Base-by-base conservation (phyloP, 2,888 invertebrate species). In the Nomada lathburiana region DNA sequence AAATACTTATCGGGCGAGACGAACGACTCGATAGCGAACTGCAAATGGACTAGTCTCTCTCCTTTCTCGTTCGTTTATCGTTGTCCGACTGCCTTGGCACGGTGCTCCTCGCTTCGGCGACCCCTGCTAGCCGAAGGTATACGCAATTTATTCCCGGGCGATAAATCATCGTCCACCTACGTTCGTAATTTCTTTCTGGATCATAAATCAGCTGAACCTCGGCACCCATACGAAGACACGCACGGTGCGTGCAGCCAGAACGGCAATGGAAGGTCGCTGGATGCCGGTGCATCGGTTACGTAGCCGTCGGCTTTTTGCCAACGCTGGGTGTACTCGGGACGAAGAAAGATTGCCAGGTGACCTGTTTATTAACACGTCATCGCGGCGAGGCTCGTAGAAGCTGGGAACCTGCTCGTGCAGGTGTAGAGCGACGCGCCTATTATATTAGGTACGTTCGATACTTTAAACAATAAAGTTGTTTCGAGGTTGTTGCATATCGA, bases 131-230 rank as follows among this genome's bases (percentile, higher is more conserved):
- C 53, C 84, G 68, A 77, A 87, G 84, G 86, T 88, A 64, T 69
- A 82, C 87, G 89, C 90, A 91, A 91, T 91, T 91, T 91, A 91
- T 90, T 87, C 87, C 85, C 76, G 68, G 73, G 75, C 83, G 86
- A 91, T 91, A 91, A 91, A 91, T 91, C 91, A 91, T 91, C 89
- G 90, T 90, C 90, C 91, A 90, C 91, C 91, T 86, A 91, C 90
- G 85, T 87, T 82, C 77, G 90, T 88, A 90, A 91, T 90, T 91
- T 90, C 90, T 90, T 91, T 90, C 89, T 88, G 84, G 85, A 82
- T 86, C 90, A 88, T 91, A 91, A 91, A 91, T 91, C 91, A 91
- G 81, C 78, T 82, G 83, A 76, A 82, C 84, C 73, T 59, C 73
- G 78, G 68, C 76, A 84, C 68, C 77, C 82, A 70, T 75, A 71